Percentiles rank a stretch among this genome's conserved stretches.
Evolutionary conservation across 1,140 invertebrate genomes (phyloP).

Genomic region (Ceratosolen fusciceps): DNA sequence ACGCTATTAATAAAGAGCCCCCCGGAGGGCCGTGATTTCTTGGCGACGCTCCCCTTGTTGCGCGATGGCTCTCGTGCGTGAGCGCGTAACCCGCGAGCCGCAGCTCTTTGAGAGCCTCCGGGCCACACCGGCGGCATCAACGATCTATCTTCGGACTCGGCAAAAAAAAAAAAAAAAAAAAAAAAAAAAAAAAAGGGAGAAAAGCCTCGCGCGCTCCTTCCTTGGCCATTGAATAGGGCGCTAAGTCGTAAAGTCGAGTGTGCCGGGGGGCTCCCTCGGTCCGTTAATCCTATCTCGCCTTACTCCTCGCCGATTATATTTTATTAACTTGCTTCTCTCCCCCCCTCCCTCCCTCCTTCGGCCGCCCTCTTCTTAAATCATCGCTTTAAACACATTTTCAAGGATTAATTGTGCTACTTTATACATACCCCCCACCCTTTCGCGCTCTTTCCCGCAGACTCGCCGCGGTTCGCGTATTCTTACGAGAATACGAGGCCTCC

Average conservation of each 20-base stretch:
- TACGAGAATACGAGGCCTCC: no score
- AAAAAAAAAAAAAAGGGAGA: conserved; percentile 8
- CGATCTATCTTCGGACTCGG: conserved; percentile 29
- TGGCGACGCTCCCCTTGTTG: not conserved
- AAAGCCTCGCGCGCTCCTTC: no score
- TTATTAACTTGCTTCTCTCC: conserved; percentile 31
- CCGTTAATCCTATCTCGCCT: conserved; percentile 23
- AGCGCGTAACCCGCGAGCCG: conserved; percentile 28
- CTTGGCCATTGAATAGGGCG: conserved; percentile 21
- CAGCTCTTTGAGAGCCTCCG: conserved; percentile 28
- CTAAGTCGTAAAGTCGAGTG: not conserved
- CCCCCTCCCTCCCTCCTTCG: no score
- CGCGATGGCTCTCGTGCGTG: not conserved
- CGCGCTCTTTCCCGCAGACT: no score
- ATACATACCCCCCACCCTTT: no score
- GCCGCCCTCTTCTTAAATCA: no score
- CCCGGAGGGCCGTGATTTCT: not conserved
- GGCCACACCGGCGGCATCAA: no score
- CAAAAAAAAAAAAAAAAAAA: conserved; percentile 4
- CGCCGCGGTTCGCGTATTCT: no score
- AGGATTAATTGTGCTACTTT: no score
- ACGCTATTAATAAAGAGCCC: conserved; percentile 33
- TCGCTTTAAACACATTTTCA: no score
- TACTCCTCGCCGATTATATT: not conserved
- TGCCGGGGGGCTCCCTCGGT: not conserved